Base-by-base conservation (phyloP, 2,113 vertebrate species). In the Ceyx margarethae region DNA sequence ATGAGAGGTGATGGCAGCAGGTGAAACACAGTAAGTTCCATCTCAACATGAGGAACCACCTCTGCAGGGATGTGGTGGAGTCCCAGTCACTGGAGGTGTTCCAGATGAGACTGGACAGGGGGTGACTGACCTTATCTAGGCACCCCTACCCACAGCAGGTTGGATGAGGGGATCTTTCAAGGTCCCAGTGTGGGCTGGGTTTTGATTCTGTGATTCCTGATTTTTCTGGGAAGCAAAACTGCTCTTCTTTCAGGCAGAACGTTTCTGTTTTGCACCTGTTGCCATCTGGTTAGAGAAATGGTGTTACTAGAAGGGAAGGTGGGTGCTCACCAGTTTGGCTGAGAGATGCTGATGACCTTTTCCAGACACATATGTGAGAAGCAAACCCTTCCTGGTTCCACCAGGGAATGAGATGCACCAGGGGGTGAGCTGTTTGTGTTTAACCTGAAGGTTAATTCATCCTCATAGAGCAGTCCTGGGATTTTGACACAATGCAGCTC, bases 331-430 rank as follows among this genome's bases (percentile, higher is more conserved):
- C 6, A 3, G 2, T 15, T 25, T 29, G 25, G 25, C n/a, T 21
- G 35, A 15, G 45, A 54, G 12, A 9, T 28, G 37, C 35, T 51
- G 8, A 19, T 29, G 28, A 62, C 28, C 57, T 20, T 69, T 57
- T 58, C 37, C 29, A 79, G 48, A 74, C 3, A 5, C 1, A 0
- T 11, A 8, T 11, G 37, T 35, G 29, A 84, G 67, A 79, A 81
- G 33, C 21, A 50, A 87, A 61, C 15, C 29, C 33, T 0, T 0
- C 11, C 40, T 35, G 33, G 54, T 37, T 57, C 56, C 58, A n/a
- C 33, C 0, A 1, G 7, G 62, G 54, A 67, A 15, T 7, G 6
- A 1, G 20, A 26, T 48, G 14, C 28, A 21, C 45, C 4, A 1
- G 1, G 11, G 37, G 17, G 28, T 25, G 25, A 57, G 62, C 35